Base-by-base conservation (phyloP, 2,888 invertebrate genomes). In the Standfussiana lucernea region DNA sequence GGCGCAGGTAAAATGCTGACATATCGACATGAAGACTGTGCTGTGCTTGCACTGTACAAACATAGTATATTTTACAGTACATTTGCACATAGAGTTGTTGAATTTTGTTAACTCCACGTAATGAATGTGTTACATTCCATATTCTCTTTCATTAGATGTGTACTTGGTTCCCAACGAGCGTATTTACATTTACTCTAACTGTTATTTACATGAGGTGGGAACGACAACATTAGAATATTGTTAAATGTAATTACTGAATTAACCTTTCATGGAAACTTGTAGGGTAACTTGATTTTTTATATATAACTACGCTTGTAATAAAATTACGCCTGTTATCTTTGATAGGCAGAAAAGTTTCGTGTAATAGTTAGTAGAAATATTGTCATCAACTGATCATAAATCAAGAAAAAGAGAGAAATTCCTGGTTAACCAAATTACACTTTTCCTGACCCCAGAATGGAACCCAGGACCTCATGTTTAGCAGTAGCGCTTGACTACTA, bases 101-200 rank as follows among this genome's bases (percentile, higher is more conserved):
- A 62, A 61, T 71, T 64, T 67, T 37, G 70, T 64, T 61, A 69
- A 83, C 61, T 47, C 40, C 11, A 15, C 3, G 21, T 53, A 83
- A 75, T 80, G 5, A 71, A 75, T 84, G 80, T 72, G 53, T 72
- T 61, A 69, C 68, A 75, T 83, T 75, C 42, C 69, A 72, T 62
- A 80, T 83, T 72, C 72, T 75, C 69, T 62, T 84, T 83, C 72
- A 80, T 70, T 76, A 72, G 15, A 56, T 35, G 70, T 76, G 68
- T 83, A 76, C 80, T 72, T 67, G 61, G 56, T 75, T 67, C 35
- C 53, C 71, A 69, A 64, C 56, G 75, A 72, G 76, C 72, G 65
- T 83, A 62, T 82, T 75, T 79, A 83, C 83, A 71, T 82, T 79
- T 61, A 69, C 67, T 68, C 28, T 83, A 73, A 81, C 66, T 64